Percentiles rank a stretch among this genome's conserved stretches.
phyloP scores from a whole-genome alignment of 2,113 vertebrate genomes.

The Triplophysa rosa region DNA sequence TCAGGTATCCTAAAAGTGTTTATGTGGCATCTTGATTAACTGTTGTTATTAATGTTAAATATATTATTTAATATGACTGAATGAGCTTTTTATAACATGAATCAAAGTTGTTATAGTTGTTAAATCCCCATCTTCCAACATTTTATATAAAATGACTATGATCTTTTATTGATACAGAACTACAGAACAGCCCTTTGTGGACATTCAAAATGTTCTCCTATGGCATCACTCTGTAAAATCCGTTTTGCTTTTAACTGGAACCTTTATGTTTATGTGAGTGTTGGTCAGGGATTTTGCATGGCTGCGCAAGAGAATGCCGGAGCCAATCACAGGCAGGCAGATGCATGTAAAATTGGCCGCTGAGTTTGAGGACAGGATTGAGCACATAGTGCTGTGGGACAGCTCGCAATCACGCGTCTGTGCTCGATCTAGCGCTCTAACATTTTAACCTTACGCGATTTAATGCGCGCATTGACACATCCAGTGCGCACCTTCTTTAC shows the following conservation, averaged over 20 bases:
- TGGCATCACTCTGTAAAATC: neutral
- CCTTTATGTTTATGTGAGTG: neutral
- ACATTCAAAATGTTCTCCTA: neutral
- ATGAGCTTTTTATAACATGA: too few relatives aligned
- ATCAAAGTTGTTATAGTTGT: too few relatives aligned
- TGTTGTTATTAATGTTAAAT: too few relatives aligned
- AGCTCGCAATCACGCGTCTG: conserved; percentile 36
- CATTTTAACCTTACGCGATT: conserved; percentile 19
- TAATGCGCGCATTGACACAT: conserved; percentile 18
- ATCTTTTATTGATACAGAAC: neutral
- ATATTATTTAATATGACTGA: too few relatives aligned
- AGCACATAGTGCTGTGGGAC: conserved; percentile 40
- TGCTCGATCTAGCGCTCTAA: conserved; percentile 6
- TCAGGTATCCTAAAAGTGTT: neutral
- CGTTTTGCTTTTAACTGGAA: neutral
- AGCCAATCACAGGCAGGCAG: conserved; percentile 51
- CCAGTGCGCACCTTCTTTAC: conserved; percentile 25
- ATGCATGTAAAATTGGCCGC: conserved; percentile 50
- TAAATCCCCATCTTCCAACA: too few relatives aligned
- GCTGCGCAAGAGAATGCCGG: neutral
- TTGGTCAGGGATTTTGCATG: conserved; percentile 4
- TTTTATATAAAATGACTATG: too few relatives aligned
- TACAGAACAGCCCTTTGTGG: neutral
- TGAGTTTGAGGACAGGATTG: conserved; percentile 51
- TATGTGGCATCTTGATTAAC: too few relatives aligned